A percentile compares a stretch with the other conserved stretches of the same genome.
Conservation (phyloP, 2,113 vertebrate species). For the Shinisaurus crocodilurus region DNA sequence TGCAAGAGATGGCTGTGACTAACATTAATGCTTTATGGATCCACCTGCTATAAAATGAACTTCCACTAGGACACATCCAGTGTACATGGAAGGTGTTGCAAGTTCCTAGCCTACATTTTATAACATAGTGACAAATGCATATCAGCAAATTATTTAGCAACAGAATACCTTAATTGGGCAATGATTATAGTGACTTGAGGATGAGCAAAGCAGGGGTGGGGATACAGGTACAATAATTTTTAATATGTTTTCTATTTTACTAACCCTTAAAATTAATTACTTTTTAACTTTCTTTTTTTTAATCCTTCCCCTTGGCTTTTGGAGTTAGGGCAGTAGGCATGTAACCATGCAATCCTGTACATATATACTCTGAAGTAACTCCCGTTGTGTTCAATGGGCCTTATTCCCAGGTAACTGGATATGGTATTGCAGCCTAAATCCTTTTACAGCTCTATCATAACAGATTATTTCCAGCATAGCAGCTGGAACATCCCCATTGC, state of each 20-base stretch:
- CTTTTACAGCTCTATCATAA: not conserved
- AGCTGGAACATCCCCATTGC: too few relatives aligned
- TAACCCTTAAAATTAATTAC: not conserved
- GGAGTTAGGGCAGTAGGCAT: not conserved
- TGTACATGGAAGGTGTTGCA: not conserved
- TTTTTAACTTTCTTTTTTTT: too few relatives aligned
- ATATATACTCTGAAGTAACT: too few relatives aligned
- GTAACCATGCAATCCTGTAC: too few relatives aligned
- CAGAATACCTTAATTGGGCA: not conserved
- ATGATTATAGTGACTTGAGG: not conserved
- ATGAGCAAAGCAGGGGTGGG: too few relatives aligned
- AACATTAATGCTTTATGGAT: not conserved
- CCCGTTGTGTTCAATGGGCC: too few relatives aligned
- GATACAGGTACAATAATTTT: not conserved
- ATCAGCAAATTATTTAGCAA: not conserved
- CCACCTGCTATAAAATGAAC: not conserved
- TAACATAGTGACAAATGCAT: not conserved
- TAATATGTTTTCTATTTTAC: not conserved
- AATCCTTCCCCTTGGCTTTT: not conserved
- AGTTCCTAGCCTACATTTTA: not conserved
- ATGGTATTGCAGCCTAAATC: too few relatives aligned
- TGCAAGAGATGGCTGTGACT: not conserved
- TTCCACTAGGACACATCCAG: not conserved
- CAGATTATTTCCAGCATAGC: not conserved
- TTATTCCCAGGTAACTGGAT: too few relatives aligned